These are phyloP conservation scores for Ophiodon elongatus DNA, from an alignment of 2,113 vertebrate genomes.

Conservation along the genomic window DNA sequence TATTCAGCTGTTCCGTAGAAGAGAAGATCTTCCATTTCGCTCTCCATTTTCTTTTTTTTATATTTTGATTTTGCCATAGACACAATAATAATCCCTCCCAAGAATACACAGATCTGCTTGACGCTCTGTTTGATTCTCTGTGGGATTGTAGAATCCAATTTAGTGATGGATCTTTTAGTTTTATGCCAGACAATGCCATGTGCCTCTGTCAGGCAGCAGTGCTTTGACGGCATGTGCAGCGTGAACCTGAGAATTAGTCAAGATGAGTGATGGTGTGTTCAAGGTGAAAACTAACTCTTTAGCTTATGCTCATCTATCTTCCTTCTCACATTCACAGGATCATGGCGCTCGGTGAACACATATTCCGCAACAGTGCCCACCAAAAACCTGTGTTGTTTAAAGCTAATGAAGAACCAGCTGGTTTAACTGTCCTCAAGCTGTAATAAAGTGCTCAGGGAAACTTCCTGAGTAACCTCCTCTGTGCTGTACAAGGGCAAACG, in stretches of 20 bases:
- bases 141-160: conserved; percentile 31
- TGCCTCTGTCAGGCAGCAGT: conserved; percentile 41
- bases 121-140: conserved; percentile 20
- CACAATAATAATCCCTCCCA: conserved; percentile 21
- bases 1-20: conserved; percentile 7
- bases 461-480: conserved; percentile 41
- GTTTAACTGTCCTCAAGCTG: conserved; percentile 55
- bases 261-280: conserved; percentile 78
- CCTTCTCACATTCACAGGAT: conserved; percentile 52
- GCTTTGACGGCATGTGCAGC: conserved; percentile 48
- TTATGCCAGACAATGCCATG: conserved; percentile 43
- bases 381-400: conserved; percentile 64
- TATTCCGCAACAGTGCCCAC: conserved; percentile 35
- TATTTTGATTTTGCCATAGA: conserved; percentile 18
- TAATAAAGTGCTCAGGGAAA: conserved; percentile 57
- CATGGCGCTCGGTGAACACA: conserved; percentile 54
- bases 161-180: conserved; percentile 64
- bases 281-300: conserved; percentile 81
- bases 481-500: conserved; percentile 38
- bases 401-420: conserved; percentile 73
- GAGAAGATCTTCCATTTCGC: conserved; percentile 4
- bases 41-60: conserved; percentile 5
- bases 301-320: conserved; percentile 71
- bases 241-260: conserved; percentile 75
- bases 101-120: conserved; percentile 7